phyloP scores from a whole-genome alignment of 2,113 vertebrate species.

The Sigmodon hispidus region DNA sequence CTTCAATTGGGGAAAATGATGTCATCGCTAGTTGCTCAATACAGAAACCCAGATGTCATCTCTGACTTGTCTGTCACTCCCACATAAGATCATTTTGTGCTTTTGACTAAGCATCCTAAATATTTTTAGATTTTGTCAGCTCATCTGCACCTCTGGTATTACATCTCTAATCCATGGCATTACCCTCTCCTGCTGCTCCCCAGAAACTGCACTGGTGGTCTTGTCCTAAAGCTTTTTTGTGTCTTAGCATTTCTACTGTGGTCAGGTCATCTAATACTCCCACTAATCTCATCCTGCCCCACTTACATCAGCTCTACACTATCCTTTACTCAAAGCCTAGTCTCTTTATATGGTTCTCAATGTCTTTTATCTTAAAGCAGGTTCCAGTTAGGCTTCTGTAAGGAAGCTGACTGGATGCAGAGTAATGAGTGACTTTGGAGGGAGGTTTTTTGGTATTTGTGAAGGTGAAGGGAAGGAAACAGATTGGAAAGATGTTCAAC shows the following conservation, averaged over 20 bases:
- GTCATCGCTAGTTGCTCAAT: constrained; percentile 30
- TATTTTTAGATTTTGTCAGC: constrained; percentile 31
- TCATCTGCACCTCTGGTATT: neutral
- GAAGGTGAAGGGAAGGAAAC: neutral
- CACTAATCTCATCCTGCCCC: neutral
- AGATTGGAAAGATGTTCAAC: neutral
- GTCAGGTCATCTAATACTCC: neutral
- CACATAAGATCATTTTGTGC: neutral
- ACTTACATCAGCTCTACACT: neutral
- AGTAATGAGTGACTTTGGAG: neutral
- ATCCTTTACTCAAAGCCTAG: neutral
- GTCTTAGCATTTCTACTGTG: neutral
- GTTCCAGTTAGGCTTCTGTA: neutral
- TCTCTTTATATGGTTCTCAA: neutral
- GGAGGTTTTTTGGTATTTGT: neutral
- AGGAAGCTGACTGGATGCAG: neutral
- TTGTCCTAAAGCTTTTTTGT: neutral
- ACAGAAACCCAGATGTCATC: constrained; percentile 40
- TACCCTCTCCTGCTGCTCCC: neutral
- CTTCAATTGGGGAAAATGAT: neutral
- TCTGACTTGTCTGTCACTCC: constrained; percentile 17
- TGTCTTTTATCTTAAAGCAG: neutral
- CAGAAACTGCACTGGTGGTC: neutral
- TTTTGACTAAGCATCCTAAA: constrained; percentile 33
- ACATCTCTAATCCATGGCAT: neutral